Evolutionary conservation across 2,113 vertebrate genomes (phyloP).

Genomic region (Misgurnus mizolepis): DNA sequence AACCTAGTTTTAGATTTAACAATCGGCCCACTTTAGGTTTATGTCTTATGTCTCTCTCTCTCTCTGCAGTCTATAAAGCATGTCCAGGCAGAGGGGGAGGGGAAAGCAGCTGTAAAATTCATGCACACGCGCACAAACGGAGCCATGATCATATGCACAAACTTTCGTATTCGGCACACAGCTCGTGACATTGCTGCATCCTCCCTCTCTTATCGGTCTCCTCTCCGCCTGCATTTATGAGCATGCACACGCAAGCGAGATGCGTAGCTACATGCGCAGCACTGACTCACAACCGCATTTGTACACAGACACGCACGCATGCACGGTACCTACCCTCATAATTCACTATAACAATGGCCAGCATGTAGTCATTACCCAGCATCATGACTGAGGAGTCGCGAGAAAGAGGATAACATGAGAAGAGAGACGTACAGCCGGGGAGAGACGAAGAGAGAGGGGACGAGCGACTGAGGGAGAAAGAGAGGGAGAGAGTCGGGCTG

Average conservation of each 20-base stretch:
- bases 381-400: slow-evolving; percentile 65
- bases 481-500: slow-evolving; percentile 22
- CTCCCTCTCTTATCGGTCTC: slow-evolving; percentile 6
- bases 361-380: slow-evolving; percentile 77
- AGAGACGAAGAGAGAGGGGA: slow-evolving; percentile 23
- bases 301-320: slow-evolving; percentile 30
- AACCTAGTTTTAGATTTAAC: not conserved
- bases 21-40: slow-evolving; percentile 29
- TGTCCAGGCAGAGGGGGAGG: slow-evolving; percentile 39
- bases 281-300: slow-evolving; percentile 37
- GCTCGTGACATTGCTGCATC: slow-evolving; percentile 16
- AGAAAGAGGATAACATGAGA: slow-evolving; percentile 60
- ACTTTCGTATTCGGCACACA: slow-evolving; percentile 46
- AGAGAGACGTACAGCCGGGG: slow-evolving; percentile 37
- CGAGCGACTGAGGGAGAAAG: slow-evolving; percentile 31
- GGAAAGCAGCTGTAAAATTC: slow-evolving; percentile 32
- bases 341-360: slow-evolving; percentile 79
- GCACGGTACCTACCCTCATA: slow-evolving; percentile 70
- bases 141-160: slow-evolving; percentile 42
- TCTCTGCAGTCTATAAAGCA: slow-evolving; percentile 46
- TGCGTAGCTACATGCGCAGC: slow-evolving; percentile 35
- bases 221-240: slow-evolving; percentile 14
- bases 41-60: not conserved
- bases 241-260: slow-evolving; percentile 43
- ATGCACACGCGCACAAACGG: slow-evolving; percentile 13